A percentile compares a stretch with the other conserved stretches of the same genome.
Conservation (phyloP, 2,797 vertebrate species). For the Acanthornis magna region DNA sequence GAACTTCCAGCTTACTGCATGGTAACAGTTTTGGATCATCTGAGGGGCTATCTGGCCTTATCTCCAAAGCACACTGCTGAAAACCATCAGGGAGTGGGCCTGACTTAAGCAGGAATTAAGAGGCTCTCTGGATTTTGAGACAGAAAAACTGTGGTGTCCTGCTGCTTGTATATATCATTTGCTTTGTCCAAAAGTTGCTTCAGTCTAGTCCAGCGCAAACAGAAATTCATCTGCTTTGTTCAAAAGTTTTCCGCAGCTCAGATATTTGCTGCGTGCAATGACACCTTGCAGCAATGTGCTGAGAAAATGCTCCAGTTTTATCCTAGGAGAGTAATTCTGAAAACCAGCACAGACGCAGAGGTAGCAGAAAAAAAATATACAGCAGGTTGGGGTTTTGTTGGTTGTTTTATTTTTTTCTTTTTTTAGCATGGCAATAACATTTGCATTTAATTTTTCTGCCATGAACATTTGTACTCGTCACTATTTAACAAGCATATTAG, state of each 20-base stretch:
- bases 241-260: neutral
- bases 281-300: neutral
- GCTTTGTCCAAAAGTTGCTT: neutral
- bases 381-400: neutral
- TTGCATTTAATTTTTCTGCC: neutral
- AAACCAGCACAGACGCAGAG: neutral
- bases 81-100: neutral
- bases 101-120: neutral
- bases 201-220: neutral
- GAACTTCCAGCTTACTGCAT: neutral
- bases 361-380: neutral
- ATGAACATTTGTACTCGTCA: neutral
- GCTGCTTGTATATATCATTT: neutral
- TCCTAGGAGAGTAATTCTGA: neutral
- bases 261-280: neutral
- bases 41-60: neutral
- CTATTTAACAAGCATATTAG: neutral
- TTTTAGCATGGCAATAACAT: neutral
- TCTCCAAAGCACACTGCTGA: neutral
- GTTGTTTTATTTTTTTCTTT: neutral
- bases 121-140: neutral
- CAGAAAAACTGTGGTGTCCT: rapidly evolving
- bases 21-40: neutral
- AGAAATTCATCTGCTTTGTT: neutral
- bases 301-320: neutral